A percentile compares a stretch with the other conserved stretches of the same genome.
These are phyloP conservation scores for Chondrosia reniformis DNA, from an alignment of 37 sponge, comb jelly and placozoan species.

Conservation along the genomic window DNA sequence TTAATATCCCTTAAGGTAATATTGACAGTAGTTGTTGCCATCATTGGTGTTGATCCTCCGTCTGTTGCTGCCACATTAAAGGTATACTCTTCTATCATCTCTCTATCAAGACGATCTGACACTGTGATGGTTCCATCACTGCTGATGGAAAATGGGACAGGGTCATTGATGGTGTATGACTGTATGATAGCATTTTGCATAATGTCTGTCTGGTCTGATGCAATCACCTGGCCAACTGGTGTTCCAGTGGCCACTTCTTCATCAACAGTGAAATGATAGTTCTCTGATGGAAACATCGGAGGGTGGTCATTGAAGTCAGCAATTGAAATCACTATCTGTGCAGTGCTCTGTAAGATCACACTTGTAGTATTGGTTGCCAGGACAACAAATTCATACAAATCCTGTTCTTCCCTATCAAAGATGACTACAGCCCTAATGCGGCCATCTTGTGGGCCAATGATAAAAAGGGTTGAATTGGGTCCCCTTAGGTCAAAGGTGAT, in stretches of 20 bases:
- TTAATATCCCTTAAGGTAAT: constrained; percentile 55
- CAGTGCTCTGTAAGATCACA: constrained; percentile 8
- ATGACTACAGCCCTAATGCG: neutral
- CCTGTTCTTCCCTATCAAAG: constrained; percentile 40
- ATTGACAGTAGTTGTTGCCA: constrained; percentile 38
- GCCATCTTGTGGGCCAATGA: constrained; percentile 32
- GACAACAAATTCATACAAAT: constrained; percentile 40
- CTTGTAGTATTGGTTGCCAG: constrained; percentile 33
- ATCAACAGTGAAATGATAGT: constrained; percentile 27
- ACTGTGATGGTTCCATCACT: constrained; percentile 31
- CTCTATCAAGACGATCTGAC: constrained; percentile 30
- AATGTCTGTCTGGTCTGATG: constrained; percentile 39
- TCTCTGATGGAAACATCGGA: constrained; percentile 28
- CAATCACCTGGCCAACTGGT: constrained; percentile 43
- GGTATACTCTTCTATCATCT: neutral
- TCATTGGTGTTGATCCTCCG: constrained; percentile 45
- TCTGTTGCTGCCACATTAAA: constrained; percentile 58
- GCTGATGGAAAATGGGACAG: constrained; percentile 28
- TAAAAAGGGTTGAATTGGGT: neutral
- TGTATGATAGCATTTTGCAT: constrained; percentile 39
- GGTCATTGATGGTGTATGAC: constrained; percentile 7
- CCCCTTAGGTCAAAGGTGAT: constrained; percentile 18
- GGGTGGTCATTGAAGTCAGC: constrained; percentile 52
- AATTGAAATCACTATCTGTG: constrained; percentile 35
- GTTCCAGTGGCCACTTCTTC: constrained; percentile 32